Evolutionary conservation across 2,797 vertebrate genomes (phyloP).

Genomic region (Setipinna tenuifilis): DNA sequence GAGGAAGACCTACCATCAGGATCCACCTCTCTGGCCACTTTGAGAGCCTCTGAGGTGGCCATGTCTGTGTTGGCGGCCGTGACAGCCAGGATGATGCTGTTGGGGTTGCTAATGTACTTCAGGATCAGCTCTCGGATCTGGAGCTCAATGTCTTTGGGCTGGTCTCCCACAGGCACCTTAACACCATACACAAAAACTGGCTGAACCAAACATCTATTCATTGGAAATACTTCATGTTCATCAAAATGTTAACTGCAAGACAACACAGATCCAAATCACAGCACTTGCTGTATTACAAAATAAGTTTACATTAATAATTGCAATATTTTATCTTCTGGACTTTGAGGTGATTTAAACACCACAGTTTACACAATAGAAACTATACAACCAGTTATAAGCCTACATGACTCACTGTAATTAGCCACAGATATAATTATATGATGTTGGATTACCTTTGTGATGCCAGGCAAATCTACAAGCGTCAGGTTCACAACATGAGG

Average conservation of each 20-base stretch:
- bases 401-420: background rate
- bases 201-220: constrained; percentile 11
- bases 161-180: constrained; percentile 96
- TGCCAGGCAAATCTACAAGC: constrained; percentile 96
- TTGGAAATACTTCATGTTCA: too few species aligned
- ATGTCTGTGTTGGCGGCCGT: constrained; percentile 98
- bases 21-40: constrained; percentile 97
- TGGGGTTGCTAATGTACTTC: constrained; percentile 97
- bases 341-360: too few species aligned
- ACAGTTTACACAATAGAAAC: background rate
- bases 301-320: too few species aligned
- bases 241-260: too few species aligned
- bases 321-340: too few species aligned
- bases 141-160: constrained; percentile 96
- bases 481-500: constrained; percentile 96
- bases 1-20: constrained; percentile 60
- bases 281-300: too few species aligned
- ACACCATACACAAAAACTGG: constrained; percentile 38
- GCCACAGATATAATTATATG: background rate
- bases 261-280: too few species aligned
- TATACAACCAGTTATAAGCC: background rate
- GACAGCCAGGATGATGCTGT: constrained; percentile 96
- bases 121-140: constrained; percentile 95
- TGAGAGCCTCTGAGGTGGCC: constrained; percentile 97
- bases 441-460: constrained; percentile 88